Evolutionary conservation across 2,113 vertebrate species (phyloP).

Genomic region (human): DNA sequence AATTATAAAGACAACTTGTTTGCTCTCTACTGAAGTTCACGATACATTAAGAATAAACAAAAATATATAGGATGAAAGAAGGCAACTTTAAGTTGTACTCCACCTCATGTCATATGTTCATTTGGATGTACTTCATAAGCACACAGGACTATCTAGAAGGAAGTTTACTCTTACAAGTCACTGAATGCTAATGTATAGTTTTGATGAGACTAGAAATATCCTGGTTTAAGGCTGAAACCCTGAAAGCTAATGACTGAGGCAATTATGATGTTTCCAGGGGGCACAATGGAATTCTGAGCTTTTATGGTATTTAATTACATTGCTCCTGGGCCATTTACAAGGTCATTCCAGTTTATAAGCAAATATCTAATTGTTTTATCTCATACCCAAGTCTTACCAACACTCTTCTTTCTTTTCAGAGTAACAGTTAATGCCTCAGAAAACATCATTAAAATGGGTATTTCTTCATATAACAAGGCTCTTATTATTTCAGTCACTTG

Average conservation of each 20-base stretch:
- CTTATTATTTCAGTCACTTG: background rate
- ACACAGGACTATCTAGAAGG: slow-evolving; percentile 28
- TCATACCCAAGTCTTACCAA: slow-evolving; percentile 29
- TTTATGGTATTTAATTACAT: slow-evolving; percentile 69
- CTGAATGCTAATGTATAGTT: slow-evolving; percentile 49
- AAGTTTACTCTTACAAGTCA: slow-evolving; percentile 68
- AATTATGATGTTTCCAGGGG: slow-evolving; percentile 59
- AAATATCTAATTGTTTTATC: slow-evolving; percentile 50
- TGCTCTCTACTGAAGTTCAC: background rate
- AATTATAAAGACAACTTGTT: background rate
- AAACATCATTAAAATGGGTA: background rate
- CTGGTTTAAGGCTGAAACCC: slow-evolving; percentile 55
- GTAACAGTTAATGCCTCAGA: background rate
- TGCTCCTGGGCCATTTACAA: slow-evolving; percentile 45
- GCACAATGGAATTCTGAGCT: slow-evolving; percentile 59
- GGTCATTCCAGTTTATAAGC: slow-evolving; percentile 32
- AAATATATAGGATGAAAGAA: background rate
- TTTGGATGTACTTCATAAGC: background rate
- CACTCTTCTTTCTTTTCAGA: slow-evolving; percentile 30
- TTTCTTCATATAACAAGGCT: background rate
- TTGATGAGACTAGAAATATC: slow-evolving; percentile 70
- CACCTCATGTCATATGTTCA: background rate
- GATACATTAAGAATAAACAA: background rate
- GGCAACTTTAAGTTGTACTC: background rate
- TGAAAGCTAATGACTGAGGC: slow-evolving; percentile 66